phyloP scores from a whole-genome alignment of 2,113 vertebrate species.

The Cervus canadensis region DNA sequence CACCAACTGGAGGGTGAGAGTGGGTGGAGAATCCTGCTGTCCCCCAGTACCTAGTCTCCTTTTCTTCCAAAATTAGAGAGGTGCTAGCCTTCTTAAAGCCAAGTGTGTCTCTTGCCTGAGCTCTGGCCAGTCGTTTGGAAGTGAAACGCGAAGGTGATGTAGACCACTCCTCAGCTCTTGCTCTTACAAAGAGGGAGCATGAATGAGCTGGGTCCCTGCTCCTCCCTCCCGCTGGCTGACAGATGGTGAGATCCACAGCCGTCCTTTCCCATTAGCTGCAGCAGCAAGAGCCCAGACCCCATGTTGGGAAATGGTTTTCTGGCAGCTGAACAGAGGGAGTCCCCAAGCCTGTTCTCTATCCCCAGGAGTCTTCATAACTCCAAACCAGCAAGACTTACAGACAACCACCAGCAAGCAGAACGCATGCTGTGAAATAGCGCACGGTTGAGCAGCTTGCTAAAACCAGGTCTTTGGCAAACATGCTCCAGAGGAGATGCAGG shows the following conservation, averaged over 20 bases:
- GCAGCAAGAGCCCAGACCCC: not conserved
- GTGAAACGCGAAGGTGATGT: not conserved
- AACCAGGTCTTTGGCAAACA: not conserved
- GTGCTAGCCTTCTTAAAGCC: not conserved
- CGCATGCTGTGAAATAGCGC: fast-evolving
- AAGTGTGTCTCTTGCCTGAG: not conserved
- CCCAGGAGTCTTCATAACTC: not conserved
- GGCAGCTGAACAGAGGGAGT: not conserved
- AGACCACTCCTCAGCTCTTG: not conserved
- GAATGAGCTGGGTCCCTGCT: not conserved
- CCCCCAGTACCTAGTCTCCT: not conserved
- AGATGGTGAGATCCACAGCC: not conserved
- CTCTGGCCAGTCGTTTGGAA: not conserved
- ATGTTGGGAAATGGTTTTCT: not conserved
- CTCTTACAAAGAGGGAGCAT: not conserved
- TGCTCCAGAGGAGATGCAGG: fast-evolving
- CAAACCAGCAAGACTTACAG: not conserved
- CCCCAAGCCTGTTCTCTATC: not conserved
- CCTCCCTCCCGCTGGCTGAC: not conserved
- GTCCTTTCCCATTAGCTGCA: not conserved
- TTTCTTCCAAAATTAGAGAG: not conserved
- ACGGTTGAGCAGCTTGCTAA: not conserved
- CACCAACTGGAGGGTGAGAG: not conserved
- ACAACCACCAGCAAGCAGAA: not conserved
- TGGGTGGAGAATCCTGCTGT: not conserved